Evolutionary conservation across 2,888 invertebrate genomes (phyloP).

Genomic region (Buathra laborator): DNA sequence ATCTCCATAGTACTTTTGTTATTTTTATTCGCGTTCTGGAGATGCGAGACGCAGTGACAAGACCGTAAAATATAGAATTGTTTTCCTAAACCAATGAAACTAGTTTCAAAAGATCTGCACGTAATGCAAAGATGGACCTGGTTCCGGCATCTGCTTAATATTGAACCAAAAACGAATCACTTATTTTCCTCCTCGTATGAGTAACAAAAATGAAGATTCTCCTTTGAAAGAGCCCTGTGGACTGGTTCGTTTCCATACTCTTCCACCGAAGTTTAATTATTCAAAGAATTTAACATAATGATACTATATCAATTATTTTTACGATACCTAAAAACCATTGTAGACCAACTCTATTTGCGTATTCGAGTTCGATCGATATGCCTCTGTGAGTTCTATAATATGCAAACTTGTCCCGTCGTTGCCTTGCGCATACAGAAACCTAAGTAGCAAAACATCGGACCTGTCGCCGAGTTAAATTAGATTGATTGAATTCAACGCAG

Average conservation of each 20-base stretch:
- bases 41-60: background rate
- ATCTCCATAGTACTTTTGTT: slow-evolving; percentile 27
- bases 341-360: too few species aligned
- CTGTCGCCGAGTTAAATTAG: background rate
- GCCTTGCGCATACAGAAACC: background rate
- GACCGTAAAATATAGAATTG: background rate
- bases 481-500: background rate
- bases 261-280: too few species aligned
- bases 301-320: too few species aligned
- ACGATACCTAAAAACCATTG: too few species aligned
- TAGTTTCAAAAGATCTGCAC: background rate
- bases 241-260: too few species aligned
- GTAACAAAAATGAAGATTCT: background rate
- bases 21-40: slow-evolving; percentile 27
- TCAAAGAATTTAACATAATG: too few species aligned
- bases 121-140: background rate
- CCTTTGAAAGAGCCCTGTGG: too few species aligned
- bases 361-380: background rate
- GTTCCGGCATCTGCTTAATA: background rate
- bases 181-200: background rate
- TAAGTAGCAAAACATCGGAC: background rate
- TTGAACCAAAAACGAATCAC: background rate
- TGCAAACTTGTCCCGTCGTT: background rate
- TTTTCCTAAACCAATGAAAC: background rate
- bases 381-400: background rate